Base-by-base conservation (phyloP, 1,140 invertebrate genomes). In the Venustaconcha ellipsiformis region DNA sequence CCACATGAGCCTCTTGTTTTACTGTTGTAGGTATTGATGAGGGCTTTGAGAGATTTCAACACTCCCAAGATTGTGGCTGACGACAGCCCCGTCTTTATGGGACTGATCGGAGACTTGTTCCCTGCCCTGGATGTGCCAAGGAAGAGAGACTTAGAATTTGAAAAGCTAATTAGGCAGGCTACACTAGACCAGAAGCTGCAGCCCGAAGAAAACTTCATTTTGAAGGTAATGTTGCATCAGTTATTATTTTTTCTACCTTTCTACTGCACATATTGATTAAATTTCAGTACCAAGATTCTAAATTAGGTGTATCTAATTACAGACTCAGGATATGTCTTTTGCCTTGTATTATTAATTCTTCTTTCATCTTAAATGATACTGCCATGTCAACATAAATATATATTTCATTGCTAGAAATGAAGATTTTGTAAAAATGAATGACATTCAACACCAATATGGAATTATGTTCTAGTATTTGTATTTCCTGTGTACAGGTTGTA, bases 81-180 rank as follows among this genome's bases (percentile, higher is more conserved):
- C 88, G 97, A 99, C 90, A 93, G 97, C 84, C 96, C 96, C 0
- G 95, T 99, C 18, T 99, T 99, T 87, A 97, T 99, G 96, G 97
- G 97, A 60, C 91, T 99, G 5, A 98, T 99, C 84, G 95, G 96
- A 18, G 97, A 99, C 90, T 90, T 99, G 26, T 99, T 99, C 90
- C 97, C 97, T 14, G 95, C 96, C 18, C 90, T 99, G 58, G 96
- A 99, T 92, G 96, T 98, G n/a, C 97, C 97, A 2, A 92, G 97
- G 80, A 99, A 98, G 91, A 92, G 96, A 83, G 96, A 99, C 90
- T 91, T 95, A 66, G 96, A 97, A 80, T 97, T 99, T 91, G 97
- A 99, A 90, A 95, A 95, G 87, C 94, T 94, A 70, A 95, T 99
- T 11, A 96, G 96, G 91, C 94, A 97, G 91, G 97, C 97, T 37